Evolutionary conservation across 2,113 vertebrate species (phyloP), one percentile per base, ranked within the genome.

Genomic region (Datnioides undecimradiatus): DNA sequence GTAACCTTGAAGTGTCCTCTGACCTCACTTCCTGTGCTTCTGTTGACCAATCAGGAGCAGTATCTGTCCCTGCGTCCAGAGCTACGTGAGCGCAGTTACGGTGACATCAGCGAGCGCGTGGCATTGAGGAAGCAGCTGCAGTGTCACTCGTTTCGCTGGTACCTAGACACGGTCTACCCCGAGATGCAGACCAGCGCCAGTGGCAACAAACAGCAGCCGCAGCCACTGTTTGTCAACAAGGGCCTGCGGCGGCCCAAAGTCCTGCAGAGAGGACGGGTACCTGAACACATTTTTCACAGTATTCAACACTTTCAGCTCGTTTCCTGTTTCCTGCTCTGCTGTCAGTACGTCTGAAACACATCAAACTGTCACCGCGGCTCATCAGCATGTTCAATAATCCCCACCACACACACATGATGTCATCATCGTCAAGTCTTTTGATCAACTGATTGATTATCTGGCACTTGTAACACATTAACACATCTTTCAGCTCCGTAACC

Each of bases 111-210:
- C 0, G 96, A 98, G 59, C 97, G 98, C 0, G 80, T 96, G 33
- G 95, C 95, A 1, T 0, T 99, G 88, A 94, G 98, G 70, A 93
- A 93, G 85, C 95, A 83, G 45, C 71, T 99, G 85, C 95, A 96
- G 65, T 99, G 98, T 71, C 96, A 82, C 31, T 96, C 97, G 0
- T 99, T 99, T 73, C 95, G 94, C 46, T 99, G 98, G 98, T 99
- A 98, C 81, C 94, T 99, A 84, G 97, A 99, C 88, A 96, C 94
- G 2, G 83, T 99, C 25, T 99, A 99, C 85, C 98, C 98, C 0
- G 97, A 99, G 93, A 99, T 99, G 97, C 97, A 98, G 91, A 80
- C 96, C 5, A 87, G 90, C 5, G 94, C 96, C 45, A 90, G 95
- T 17, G 94, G 96, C 40, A 96, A 95, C 91, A 98, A 96, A 88